Base-by-base conservation (phyloP, 2,113 vertebrate genomes). In the Australoheros scitulus region DNA sequence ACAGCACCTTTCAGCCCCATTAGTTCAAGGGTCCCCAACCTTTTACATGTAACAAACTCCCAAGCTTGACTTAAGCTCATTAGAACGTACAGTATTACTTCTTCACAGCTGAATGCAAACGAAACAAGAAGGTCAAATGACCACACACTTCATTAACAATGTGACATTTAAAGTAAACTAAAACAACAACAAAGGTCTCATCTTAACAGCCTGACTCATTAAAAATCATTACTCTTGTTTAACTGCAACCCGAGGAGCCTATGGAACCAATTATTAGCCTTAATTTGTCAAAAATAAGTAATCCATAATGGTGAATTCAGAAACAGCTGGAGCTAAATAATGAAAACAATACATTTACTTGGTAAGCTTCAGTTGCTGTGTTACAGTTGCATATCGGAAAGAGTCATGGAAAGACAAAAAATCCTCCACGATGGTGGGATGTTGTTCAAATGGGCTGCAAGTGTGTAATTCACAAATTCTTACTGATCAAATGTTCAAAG, bases 61-160 rank as follows among this genome's bases (percentile, higher is more conserved):
- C 1, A 15, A 75, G 84, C 78, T 75, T 1, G 77, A 82, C 55
- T n/a, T 22, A 3, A 50, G 20, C 85, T 88, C 87, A 85, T 90
- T 89, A 92, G 78, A 88, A 75, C 85, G 74, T 47, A 6, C 60
- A n/a, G 52, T 17, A 77, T 75, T 41, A 76, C 84, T 41, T 32
- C 81, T 61, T 78, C 81, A 86, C 80, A 77, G 90, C 68, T 43
- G n/a, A 91, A 80, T 26, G 63, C 77, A 65, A 76, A 89, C 8
- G 55, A 87, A 92, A 61, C 86, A 82, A 34, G 61, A 81, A 85
- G 76, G 90, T 89, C 89, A 88, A 41, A 83, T 4, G 6, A 57
- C 38, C 83, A 61, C 83, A 81, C 83, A 76, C 26, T 87, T 88
- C 83, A 89, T 89, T 89, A 89, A 91, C 77, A 80, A 57, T 7